phyloP scores from a whole-genome alignment of 2,797 vertebrate genomes.

The Lophius americanus region DNA sequence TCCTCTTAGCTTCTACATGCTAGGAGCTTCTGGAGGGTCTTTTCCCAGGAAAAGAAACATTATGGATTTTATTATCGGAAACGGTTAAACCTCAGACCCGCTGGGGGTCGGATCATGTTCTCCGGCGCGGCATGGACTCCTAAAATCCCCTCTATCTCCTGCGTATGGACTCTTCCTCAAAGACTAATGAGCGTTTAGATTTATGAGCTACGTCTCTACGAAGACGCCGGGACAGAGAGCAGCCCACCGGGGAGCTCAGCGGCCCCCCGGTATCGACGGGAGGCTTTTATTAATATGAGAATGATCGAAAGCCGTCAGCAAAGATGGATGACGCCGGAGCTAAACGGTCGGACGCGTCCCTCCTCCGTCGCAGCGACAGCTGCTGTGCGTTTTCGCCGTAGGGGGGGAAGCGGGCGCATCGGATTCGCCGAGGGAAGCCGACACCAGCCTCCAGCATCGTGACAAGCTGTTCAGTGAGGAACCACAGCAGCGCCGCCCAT shows the following conservation, averaged over 20 bases:
- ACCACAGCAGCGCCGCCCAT: constrained; percentile 42
- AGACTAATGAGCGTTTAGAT: constrained; percentile 36
- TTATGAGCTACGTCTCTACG: constrained; percentile 41
- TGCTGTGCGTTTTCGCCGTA: constrained; percentile 50
- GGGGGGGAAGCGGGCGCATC: constrained; percentile 25
- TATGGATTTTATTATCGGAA: no score
- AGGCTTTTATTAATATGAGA: constrained; percentile 62
- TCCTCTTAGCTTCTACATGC: no score
- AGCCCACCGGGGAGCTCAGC: constrained; percentile 40
- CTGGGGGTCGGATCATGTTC: no score
- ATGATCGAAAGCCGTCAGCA: constrained; percentile 72
- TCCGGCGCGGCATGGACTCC: neutral
- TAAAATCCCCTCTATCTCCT: neutral
- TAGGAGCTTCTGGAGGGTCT: no score
- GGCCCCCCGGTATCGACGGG: constrained; percentile 48
- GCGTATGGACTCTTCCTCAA: constrained; percentile 15
- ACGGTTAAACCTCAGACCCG: no score
- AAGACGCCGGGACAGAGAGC: constrained; percentile 36
- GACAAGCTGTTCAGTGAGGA: constrained; percentile 48
- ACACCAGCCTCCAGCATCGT: constrained; percentile 29
- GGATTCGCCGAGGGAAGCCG: constrained; percentile 32
- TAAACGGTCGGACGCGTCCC: constrained; percentile 52
- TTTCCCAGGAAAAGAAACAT: no score
- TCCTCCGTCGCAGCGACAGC: constrained; percentile 67
- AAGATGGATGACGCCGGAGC: constrained; percentile 74